Base-by-base conservation (phyloP, 1,140 invertebrate genomes). In the Batillaria attramentaria region DNA sequence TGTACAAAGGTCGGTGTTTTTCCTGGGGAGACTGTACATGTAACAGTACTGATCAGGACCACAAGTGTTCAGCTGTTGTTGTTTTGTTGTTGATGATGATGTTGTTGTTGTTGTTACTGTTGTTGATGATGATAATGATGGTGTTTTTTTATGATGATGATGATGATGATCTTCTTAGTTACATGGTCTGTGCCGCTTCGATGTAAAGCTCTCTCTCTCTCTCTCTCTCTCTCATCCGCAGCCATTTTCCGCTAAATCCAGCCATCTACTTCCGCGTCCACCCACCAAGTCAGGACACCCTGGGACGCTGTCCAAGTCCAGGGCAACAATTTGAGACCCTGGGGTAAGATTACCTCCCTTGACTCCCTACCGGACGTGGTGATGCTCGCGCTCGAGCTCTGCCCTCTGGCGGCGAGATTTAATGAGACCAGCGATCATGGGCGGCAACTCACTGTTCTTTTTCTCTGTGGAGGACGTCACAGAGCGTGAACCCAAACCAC, bases 361-460 rank as follows among this genome's bases (percentile, higher is more conserved):
- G 54, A 42, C 73, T 37, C 39, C 20, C 46, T 65, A 24, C 1
- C 37, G 35, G 33, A 2, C 31, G 24, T 70, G 41, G 41, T 10
- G 68, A 16, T 75, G 54, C 42, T 13, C 20, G 33, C 16, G 33
- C 73, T 65, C 39, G 57, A 33, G 24, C 31, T 20, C 28, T 42
- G 73, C 73, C 73, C 73, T 75, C 73, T 62, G 73, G 73, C 73
- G 73, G 50, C 54, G 73, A 75, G 73, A 62, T 75, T 75, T 75
- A 75, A 75, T 75, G 73, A 75, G 73, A 75, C 54, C 57, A 33
- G 73, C 42, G 73, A 75, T 75, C 73, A 62, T 24, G 57, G 73
- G 73, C 37, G 41, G 57, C 46, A 50, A 54, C 42, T 37, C 57
- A 57, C 73, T 62, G 24, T 75, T 65, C 54, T 39, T 33, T 62